Evolutionary conservation across 2,888 invertebrate species (phyloP).

Genomic region (Parnassius orleans): DNA sequence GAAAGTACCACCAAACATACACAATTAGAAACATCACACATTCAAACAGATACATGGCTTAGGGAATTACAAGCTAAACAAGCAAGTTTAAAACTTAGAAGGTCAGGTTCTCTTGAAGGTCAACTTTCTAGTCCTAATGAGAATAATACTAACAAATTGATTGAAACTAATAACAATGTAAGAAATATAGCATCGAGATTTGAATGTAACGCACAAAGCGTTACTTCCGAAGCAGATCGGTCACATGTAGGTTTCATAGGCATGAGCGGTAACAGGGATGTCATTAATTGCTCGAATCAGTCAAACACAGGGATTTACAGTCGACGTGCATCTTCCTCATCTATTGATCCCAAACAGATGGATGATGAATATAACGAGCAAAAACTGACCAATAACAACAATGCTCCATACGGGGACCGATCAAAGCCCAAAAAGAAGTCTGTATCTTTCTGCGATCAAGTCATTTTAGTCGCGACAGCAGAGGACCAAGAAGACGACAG

Average conservation of each 20-base stretch:
- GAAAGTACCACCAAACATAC: slow-evolving; percentile 52
- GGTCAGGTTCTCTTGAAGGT: slow-evolving; percentile 62
- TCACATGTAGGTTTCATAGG: slow-evolving; percentile 68
- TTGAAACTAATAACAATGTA: slow-evolving; percentile 71
- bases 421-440: slow-evolving; percentile 92
- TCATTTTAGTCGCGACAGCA: slow-evolving; percentile 94
- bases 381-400: slow-evolving; percentile 53
- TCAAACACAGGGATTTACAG: slow-evolving; percentile 59
- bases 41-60: slow-evolving; percentile 84
- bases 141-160: slow-evolving; percentile 36
- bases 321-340: slow-evolving; percentile 66
- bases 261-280: slow-evolving; percentile 71
- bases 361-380: slow-evolving; percentile 64
- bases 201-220: slow-evolving; percentile 73
- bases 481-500: slow-evolving; percentile 95
- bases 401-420: slow-evolving; percentile 60
- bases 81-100: slow-evolving; percentile 73
- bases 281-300: slow-evolving; percentile 66
- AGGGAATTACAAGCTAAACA: slow-evolving; percentile 91
- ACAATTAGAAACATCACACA: slow-evolving; percentile 53
- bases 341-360: slow-evolving; percentile 68
- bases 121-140: slow-evolving; percentile 59
- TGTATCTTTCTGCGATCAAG: slow-evolving; percentile 97
- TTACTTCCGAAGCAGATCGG: slow-evolving; percentile 55
- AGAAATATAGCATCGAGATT: slow-evolving; percentile 91